These are phyloP conservation scores for Papilio demoleus DNA, from an alignment of 2,888 invertebrate species.

Conservation along the genomic window DNA sequence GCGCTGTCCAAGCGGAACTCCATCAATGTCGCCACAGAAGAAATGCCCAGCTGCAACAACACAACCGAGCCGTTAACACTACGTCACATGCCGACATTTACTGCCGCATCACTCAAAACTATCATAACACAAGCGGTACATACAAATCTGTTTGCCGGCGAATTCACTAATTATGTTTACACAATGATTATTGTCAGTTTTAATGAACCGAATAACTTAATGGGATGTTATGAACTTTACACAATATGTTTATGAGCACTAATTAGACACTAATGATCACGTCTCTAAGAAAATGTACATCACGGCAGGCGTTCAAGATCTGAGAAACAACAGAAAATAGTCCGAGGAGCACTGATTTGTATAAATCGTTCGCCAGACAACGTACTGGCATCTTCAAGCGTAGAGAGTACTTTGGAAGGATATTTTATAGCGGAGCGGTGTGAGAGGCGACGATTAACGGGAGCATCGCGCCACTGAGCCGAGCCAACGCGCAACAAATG, in stretches of 20 bases:
- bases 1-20: constrained; percentile 99
- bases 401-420: constrained; percentile 33
- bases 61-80: constrained; percentile 31
- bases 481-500: constrained; percentile 67
- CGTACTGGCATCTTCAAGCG: constrained; percentile 57
- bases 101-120: constrained; percentile 4
- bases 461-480: constrained; percentile 55
- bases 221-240: neutral
- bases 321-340: constrained; percentile 57
- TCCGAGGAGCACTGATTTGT: constrained; percentile 52
- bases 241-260: constrained; percentile 11
- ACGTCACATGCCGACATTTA: neutral
- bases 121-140: neutral
- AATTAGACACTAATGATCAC: constrained; percentile 62
- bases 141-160: constrained; percentile 37
- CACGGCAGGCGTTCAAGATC: constrained; percentile 58
- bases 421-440: constrained; percentile 49
- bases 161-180: constrained; percentile 6
- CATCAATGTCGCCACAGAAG: constrained; percentile 97
- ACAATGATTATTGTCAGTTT: constrained; percentile 1
- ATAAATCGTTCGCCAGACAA: constrained; percentile 55
- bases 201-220: constrained; percentile 43
- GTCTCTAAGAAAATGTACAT: constrained; percentile 61
- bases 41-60: constrained; percentile 90
- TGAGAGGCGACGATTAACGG: constrained; percentile 55